A percentile compares a stretch with the other conserved stretches of the same genome.
These are phyloP conservation scores for Heterodera carotae DNA, from an alignment of 1,140 invertebrate genomes.

Conservation along the genomic window DNA sequence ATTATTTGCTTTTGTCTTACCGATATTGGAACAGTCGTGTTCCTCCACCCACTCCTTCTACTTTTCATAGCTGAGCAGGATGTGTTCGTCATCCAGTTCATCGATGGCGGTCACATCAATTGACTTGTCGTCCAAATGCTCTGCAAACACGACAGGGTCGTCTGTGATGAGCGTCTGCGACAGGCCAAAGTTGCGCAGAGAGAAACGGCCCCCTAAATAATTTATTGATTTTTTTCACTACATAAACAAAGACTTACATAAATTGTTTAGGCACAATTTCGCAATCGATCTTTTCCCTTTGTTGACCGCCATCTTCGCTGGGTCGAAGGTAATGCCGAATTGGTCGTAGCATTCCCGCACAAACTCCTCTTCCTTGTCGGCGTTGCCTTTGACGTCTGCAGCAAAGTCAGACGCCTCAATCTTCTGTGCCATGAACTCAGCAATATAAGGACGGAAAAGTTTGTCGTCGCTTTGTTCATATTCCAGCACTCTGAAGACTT, in stretches of 20 bases:
- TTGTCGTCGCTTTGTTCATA: constrained; percentile 5
- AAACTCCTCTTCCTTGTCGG: constrained; percentile 10
- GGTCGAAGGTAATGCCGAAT: background rate
- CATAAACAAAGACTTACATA: background rate
- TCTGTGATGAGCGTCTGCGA: background rate
- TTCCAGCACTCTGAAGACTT: background rate
- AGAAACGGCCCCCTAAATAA: constrained; percentile 6
- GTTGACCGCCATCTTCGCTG: background rate
- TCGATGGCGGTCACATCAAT: background rate
- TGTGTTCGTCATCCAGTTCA: background rate
- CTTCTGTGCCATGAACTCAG: constrained; percentile 12
- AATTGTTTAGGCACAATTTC: background rate
- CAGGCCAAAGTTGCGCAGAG: constrained; percentile 1
- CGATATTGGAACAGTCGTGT: constrained; percentile 2
- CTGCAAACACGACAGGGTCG: background rate
- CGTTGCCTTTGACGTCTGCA: background rate
- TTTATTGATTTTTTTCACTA: background rate
- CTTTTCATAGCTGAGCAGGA: background rate
- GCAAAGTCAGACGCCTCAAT: constrained; percentile 8
- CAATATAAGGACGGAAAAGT: constrained; percentile 9
- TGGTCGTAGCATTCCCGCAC: constrained; percentile 2
- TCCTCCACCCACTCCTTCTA: constrained; percentile 9
- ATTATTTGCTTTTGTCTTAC: background rate
- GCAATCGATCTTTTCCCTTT: constrained; percentile 12
- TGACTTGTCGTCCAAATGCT: background rate